Percentiles rank a stretch among this genome's conserved stretches.
Evolutionary conservation across 1,140 invertebrate genomes (phyloP).

Genomic region (Drosophila nikananu): DNA sequence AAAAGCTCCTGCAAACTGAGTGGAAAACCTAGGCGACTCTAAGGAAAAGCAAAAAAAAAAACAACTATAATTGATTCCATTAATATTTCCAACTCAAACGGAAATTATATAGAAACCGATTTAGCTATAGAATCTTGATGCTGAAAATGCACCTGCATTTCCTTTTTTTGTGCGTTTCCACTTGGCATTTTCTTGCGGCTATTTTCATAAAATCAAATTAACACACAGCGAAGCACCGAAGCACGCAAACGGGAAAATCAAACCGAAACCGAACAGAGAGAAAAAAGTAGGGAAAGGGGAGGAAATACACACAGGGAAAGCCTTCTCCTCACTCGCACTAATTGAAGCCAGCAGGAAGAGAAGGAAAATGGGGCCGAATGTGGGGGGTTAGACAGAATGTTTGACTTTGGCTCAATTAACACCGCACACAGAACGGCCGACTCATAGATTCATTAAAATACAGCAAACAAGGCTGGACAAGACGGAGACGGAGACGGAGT

Average conservation of each 20-base stretch:
- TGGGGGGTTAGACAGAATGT: conserved; percentile 50
- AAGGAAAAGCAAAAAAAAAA: not conserved
- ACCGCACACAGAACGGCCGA: conserved; percentile 45
- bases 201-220: conserved; percentile 68
- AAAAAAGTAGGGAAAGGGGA: too few species aligned
- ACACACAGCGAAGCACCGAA: conserved; percentile 36
- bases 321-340: conserved; percentile 23
- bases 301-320: not conserved
- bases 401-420: conserved; percentile 57
- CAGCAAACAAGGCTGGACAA: conserved; percentile 48
- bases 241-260: conserved; percentile 28
- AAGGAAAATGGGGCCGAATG: conserved; percentile 9
- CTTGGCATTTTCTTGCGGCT: conserved; percentile 17
- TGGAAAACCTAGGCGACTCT: not conserved
- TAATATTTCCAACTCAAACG: not conserved
- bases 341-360: conserved; percentile 28
- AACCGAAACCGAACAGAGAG: not conserved
- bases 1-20: not conserved
- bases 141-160: conserved; percentile 5
- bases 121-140: not conserved
- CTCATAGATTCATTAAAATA: conserved; percentile 56
- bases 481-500: conserved; percentile 19
- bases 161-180: too few species aligned
- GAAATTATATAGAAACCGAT: not conserved
- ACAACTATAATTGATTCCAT: conserved; percentile 16